Evolutionary conservation across 2,888 invertebrate species (phyloP), one percentile per base, ranked within the genome.

Genomic region (Molanna angustata): DNA sequence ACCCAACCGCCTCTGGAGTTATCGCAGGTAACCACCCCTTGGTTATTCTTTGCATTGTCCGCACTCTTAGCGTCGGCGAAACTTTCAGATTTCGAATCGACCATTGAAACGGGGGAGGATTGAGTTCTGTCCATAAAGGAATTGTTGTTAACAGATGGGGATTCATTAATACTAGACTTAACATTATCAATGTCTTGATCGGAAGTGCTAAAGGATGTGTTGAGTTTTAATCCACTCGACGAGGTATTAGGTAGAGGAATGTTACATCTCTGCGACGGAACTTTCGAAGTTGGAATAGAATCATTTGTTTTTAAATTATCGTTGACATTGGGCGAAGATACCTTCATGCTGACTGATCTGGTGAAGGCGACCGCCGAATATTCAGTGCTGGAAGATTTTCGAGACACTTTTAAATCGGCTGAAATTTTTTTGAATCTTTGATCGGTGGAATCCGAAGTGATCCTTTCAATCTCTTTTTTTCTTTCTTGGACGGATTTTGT

Each of bases 1-100:
- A 88, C 88, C 87, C 87, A 88, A 62, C 77, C 76, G 21, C 82
- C 83, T 70, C 80, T 80, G 3, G 70, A 66, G 52, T 74, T 73
- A 41, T 68, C 64, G 45, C 58, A 58, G 19, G 62, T 63, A 54
- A 17, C 61, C 9, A 27, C 62, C 58, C 19, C 18, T 14, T 45
- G 33, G n/a, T 55, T 66, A 68, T 56, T 60, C 63, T 20, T 35
- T 14, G 13, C 33, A 43, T 48, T 16, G 1, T 27, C 31, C 9
- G 27, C 9, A 21, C 16, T 51, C 40, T 51, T 48, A 41, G 32
- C 19, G 33, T 33, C 33, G 4, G 35, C 17, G 16, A 41, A 21
- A 32, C 33, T 37, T 20, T 42, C 37, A 4, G 22, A 3, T n/a
- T n/a, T n/a, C n/a, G n/a, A n/a, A n/a, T n/a, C n/a, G n/a, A n/a